Evolutionary conservation across 2,113 vertebrate genomes (phyloP), one percentile per base, ranked within the genome.

Genomic region (Rhabdomys dilectus): DNA sequence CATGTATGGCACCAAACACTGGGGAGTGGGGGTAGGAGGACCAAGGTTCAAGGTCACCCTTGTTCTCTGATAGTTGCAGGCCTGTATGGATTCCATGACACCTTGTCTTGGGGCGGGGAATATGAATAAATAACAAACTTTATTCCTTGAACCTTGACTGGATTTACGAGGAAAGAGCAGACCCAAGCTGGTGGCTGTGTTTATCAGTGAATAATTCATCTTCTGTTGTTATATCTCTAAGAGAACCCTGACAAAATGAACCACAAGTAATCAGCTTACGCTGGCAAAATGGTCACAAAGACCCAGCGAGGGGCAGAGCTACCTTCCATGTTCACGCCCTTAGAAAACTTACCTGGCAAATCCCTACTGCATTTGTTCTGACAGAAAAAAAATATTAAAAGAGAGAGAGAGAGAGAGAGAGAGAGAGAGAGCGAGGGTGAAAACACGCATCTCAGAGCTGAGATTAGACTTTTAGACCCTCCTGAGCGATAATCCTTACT

Each of bases 381-480:
- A 92, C 81, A 51, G 88, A 8, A 82, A 92, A 91, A 95, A 94
- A 96, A 96, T 87, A 93, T 93, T 58, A 95, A 97, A 96, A 97
- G 87, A 76, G 86, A 96, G 51, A 51, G 51, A 51, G 51, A 51
- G 51, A 51, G 51, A 1, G 10, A 11, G 10, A 87, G 75, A 93
- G 87, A 76, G 86, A 96, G 51, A 51, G 51, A 51, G 51, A 51
- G 51, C 11, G 51, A 1, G 10, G 2, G 10, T 84, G 75, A 93
- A 62, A 87, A 86, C 89, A 36, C 60, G 68, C 95, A 88, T 80
- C 94, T 96, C 81, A 17, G 92, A 97, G 96, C 93, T 3, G 66
- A 97, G 98, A 97, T 97, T 96, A 98, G 97, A 96, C 88, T 97
- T 95, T 92, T 88, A 97, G 97, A 95, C 96, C 95, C 97, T 97